Evolutionary conservation across 1,140 invertebrate species (phyloP), one percentile per base, ranked within the genome.

Genomic region (Zaprionus camerounensis): DNA sequence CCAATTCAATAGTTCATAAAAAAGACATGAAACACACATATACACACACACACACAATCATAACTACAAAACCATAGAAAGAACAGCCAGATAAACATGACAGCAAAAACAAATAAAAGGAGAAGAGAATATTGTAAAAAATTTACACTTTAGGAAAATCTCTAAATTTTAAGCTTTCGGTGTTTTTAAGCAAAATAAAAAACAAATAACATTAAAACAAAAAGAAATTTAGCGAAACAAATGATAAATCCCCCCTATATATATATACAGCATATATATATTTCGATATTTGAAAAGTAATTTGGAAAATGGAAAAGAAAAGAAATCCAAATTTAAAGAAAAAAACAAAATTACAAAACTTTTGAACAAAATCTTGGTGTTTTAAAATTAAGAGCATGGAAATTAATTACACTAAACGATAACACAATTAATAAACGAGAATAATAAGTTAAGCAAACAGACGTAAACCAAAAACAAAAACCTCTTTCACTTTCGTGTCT

Each of bases 401-500:
- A 85, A 81, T 72, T 63, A 80, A 81, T 67, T 82, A 90, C 91
- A 87, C 77, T 71, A 77, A 82, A 78, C 53, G 59, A 85, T 74
- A 84, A 87, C 80, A 75, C 65, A 69, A 62, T 80, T 62, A 83
- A 64, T 56, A 62, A 76, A 92, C 71, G 61, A 82, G 80, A 80
- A 83, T 81, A 78, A 87, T 81, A 83, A 79, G 71, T 88, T 88
- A 88, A 88, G 84, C 56, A 62, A 87, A 75, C 84, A 83, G 80
- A 87, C 77, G 80, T 83, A 87, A 83, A 83, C 81, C 78, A 81
- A 87, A 88, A 88, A 81, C 84, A 75, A 84, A 85, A 92, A 92
- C 88, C 91, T 92, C 91, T 92, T 92, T 92, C 91, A 92, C 91
- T 92, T 92, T 92, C 91, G 91, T 92, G 91, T 92, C 91, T 92